phyloP scores from a whole-genome alignment of 2,888 invertebrate species.

The Augochlorella aurata region DNA sequence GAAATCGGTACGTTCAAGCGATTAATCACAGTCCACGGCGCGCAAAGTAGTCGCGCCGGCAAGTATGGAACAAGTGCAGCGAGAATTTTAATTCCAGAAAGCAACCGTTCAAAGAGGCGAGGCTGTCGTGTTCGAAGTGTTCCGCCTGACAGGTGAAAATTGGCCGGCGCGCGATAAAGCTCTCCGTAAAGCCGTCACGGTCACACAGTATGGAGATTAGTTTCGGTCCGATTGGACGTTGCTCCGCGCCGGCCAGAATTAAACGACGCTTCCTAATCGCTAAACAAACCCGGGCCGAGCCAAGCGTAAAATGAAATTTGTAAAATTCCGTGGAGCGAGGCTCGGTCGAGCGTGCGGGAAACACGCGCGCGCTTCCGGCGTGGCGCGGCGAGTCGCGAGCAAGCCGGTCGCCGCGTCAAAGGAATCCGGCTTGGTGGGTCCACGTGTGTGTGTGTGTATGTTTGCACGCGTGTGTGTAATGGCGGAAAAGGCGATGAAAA shows the following conservation, averaged over 20 bases:
- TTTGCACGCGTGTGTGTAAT: not conserved
- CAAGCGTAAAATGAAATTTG: constrained; percentile 17
- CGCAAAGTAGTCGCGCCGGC: not conserved
- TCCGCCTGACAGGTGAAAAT: constrained; percentile 9
- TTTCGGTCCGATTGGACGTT: constrained; percentile 11
- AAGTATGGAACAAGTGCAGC: not conserved
- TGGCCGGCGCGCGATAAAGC: constrained; percentile 8
- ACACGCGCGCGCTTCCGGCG: not conserved
- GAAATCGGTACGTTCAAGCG: not conserved
- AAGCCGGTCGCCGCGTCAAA: not conserved
- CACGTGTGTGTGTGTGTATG: not conserved
- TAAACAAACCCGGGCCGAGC: not conserved
- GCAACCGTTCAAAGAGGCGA: not conserved
- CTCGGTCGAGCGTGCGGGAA: not conserved
- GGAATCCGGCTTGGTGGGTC: not conserved
- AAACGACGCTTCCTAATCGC: not conserved
- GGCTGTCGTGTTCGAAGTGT: not conserved
- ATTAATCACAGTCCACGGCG: not conserved
- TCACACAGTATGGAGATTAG: constrained; percentile 2
- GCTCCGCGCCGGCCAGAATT: constrained; percentile 4
- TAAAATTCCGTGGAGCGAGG: constrained; percentile 8
- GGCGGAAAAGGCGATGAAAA: constrained; percentile 13
- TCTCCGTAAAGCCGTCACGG: not conserved
- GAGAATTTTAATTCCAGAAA: constrained; percentile 7
- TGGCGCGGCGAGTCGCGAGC: not conserved